Evolutionary conservation across 1,140 invertebrate genomes (phyloP).

Genomic region (Carcinoscorpius rotundicauda): DNA sequence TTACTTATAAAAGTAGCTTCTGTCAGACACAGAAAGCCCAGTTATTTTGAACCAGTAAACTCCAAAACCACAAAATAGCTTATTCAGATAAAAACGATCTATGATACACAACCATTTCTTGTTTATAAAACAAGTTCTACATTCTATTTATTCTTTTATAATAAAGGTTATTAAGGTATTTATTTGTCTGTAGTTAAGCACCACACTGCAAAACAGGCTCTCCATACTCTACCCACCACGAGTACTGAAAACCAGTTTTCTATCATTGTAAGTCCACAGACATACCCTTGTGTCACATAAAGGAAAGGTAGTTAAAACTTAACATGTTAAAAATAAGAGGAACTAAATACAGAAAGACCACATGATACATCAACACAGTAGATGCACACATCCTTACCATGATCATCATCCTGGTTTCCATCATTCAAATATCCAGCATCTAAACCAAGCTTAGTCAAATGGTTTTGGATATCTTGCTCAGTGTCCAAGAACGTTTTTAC

Average conservation of each 20-base stretch:
- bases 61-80: not conserved
- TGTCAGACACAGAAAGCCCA: not conserved
- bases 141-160: no score
- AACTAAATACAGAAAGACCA: not conserved
- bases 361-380: not conserved
- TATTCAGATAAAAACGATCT: not conserved
- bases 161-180: no score
- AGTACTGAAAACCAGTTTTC: not conserved
- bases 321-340: not conserved
- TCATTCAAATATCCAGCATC: slow-evolving; percentile 9
- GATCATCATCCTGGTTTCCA: slow-evolving; percentile 7
- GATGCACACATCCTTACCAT: slow-evolving; percentile 5
- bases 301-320: not conserved
- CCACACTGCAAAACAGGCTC: no score
- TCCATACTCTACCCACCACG: no score
- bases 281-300: not conserved
- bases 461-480: slow-evolving; percentile 21
- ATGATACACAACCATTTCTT: no score
- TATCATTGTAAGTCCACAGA: not conserved
- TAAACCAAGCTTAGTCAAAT: slow-evolving; percentile 18
- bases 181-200: no score
- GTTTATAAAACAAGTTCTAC: no score
- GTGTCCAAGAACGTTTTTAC: slow-evolving; percentile 24
- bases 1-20: not conserved
- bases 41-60: not conserved